Percentiles rank a stretch among this genome's conserved stretches.
Conservation (phyloP, 1,140 invertebrate species). For the Homalodisca vitripennis region DNA sequence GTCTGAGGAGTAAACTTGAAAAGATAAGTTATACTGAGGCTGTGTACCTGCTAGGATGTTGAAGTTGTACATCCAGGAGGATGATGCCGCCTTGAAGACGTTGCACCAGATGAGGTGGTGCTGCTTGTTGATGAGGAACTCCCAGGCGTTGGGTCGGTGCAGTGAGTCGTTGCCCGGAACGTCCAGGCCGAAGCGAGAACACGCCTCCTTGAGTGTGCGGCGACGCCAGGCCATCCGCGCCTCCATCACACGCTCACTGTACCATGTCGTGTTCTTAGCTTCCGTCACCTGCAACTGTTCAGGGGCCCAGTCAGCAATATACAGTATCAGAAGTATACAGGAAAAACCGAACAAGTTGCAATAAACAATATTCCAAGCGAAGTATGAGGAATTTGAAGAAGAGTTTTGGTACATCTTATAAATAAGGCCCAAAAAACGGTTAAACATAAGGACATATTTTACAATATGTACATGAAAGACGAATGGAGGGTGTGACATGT, state of each 20-base stretch:
- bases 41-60: conserved; percentile 63
- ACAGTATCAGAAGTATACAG: no score
- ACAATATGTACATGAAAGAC: no score
- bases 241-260: conserved; percentile 33
- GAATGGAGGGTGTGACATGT: no score
- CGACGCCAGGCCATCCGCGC: conserved; percentile 35
- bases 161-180: conserved; percentile 60
- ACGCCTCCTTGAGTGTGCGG: conserved; percentile 31
- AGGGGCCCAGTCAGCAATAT: background rate
- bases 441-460: no score
- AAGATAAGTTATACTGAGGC: no score
- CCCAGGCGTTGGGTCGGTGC: conserved; percentile 75
- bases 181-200: conserved; percentile 34
- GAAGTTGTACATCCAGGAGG: conserved; percentile 89
- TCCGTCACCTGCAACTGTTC: conserved; percentile 7
- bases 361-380: no score
- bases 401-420: no score
- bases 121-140: conserved; percentile 76
- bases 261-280: conserved; percentile 18
- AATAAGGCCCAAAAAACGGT: no score
- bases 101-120: conserved; percentile 72
- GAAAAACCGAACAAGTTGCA: no score
- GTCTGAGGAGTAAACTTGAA: no score
- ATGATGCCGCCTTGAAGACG: conserved; percentile 66
- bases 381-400: no score